Evolutionary conservation across 35 echinoderm and acorn worm species (phyloP).

Genomic region (Lytechinus variegatus): DNA sequence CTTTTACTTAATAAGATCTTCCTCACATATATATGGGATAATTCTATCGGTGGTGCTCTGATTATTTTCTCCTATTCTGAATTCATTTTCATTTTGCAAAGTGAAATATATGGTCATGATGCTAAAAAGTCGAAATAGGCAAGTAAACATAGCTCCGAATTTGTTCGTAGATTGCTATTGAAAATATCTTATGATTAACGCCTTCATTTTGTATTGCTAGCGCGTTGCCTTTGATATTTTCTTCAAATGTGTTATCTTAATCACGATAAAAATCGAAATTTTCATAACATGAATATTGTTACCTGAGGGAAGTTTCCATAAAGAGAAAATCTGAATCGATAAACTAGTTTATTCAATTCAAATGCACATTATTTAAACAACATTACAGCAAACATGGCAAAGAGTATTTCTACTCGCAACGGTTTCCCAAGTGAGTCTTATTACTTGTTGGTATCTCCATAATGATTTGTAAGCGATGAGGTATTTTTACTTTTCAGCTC

Average conservation of each 20-base stretch:
- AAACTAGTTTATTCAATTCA: not conserved
- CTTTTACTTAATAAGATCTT: not conserved
- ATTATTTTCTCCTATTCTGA: too few relatives aligned
- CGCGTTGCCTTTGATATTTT: not conserved
- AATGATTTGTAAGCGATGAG: too few relatives aligned
- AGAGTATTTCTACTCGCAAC: too few relatives aligned
- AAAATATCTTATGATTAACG: not conserved
- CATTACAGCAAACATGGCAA: too few relatives aligned
- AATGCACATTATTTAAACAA: not conserved
- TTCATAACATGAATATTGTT: conserved; percentile 13
- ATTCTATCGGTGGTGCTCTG: too few relatives aligned
- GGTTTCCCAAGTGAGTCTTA: too few relatives aligned
- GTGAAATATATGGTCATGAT: too few relatives aligned
- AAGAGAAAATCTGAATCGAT: not conserved
- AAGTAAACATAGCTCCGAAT: not conserved
- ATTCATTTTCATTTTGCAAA: too few relatives aligned
- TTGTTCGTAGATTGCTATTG: not conserved
- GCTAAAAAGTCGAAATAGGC: too few relatives aligned
- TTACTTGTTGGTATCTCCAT: too few relatives aligned
- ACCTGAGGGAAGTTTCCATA: not conserved
- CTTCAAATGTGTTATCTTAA: not conserved
- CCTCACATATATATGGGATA: too few relatives aligned
- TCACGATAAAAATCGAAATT: not conserved
- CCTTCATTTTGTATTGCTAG: not conserved
- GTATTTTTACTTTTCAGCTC: too few relatives aligned